Base-by-base conservation (phyloP, 2,888 invertebrate species). In the Dynastes hyllus region DNA sequence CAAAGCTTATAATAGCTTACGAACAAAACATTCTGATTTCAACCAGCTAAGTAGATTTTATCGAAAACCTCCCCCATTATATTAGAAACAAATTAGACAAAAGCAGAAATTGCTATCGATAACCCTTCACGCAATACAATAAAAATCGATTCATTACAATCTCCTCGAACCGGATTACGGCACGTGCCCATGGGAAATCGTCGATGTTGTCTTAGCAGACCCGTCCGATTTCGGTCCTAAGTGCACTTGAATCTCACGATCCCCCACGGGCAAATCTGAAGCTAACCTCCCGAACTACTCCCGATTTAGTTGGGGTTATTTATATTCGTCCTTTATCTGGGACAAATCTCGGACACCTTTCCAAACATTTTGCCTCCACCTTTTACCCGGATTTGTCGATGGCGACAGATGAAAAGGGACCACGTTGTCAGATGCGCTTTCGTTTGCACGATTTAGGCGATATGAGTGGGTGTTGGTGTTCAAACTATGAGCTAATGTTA, bases 311-410 rank as follows among this genome's bases (percentile, higher is more conserved):
- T 13, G 4, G 53, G 9, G 83, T 84, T 84, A 83, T 84, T 84
- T 84, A 83, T 82, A 82, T 81, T 83, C 78, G 79, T 79, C 81
- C 81, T 82, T 84, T 84, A 84, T 83, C 84, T 81, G 61, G 78
- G 79, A 79, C 83, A 81, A 82, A 83, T 83, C 83, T 81, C 80
- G 82, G 83, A 81, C 83, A 83, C 83, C 84, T 84, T 83, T 84
- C 81, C 70, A 80, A 66, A n/a, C 65, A 32, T 32, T 32, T 5
- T 32, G 32, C 32, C 11, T 45, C 45, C 45, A 45, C 45, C 45
- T 45, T 45, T 45, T 45, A 45, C 8, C 11, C 45, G 45, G 45
- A 45, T 45, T 45, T 45, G 45, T 45, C 45, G 11, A 45, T 45
- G 45, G 45, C 11, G 1, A 8, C 45, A 8, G 45, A 45, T 11